Evolutionary conservation across 2,888 invertebrate species (phyloP).

Genomic region (Hymenopus coronatus): DNA sequence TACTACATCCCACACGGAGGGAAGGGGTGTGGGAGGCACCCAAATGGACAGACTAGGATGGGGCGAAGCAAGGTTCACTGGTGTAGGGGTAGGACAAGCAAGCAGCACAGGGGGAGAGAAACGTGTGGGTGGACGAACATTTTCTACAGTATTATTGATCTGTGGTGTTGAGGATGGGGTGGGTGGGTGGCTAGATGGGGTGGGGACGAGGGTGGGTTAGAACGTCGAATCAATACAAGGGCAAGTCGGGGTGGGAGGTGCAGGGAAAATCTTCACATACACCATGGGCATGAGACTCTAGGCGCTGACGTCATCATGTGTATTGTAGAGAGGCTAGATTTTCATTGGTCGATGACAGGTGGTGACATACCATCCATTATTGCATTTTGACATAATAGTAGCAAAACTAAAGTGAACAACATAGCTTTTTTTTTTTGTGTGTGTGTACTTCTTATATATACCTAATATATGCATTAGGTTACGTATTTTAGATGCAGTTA

Average conservation of each 20-base stretch:
- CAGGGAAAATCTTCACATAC: conserved; percentile 24
- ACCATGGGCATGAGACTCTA: conserved; percentile 6
- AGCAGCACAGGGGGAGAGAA: conserved; percentile 17
- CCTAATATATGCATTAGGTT: too few species aligned
- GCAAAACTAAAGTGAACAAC: too few species aligned
- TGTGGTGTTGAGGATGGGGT: conserved; percentile 29
- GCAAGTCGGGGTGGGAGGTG: conserved; percentile 21
- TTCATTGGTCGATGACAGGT: conserved; percentile 14
- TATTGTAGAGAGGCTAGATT: not conserved
- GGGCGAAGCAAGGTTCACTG: conserved; percentile 15
- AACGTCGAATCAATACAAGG: conserved; percentile 33
- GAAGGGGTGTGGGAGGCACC: conserved; percentile 2
- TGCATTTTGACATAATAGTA: not conserved
- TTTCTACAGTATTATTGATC: conserved; percentile 36
- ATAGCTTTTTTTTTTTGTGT: too few species aligned
- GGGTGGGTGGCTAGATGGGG: conserved; percentile 22
- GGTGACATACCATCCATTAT: not conserved
- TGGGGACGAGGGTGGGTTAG: conserved; percentile 16
- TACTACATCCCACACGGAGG: not conserved
- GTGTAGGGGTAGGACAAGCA: conserved; percentile 20
- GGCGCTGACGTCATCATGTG: conserved; percentile 8
- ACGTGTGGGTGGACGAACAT: conserved; percentile 30
- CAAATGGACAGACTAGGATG: conserved; percentile 19
- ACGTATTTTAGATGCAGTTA: too few species aligned
- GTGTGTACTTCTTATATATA: too few species aligned